Evolutionary conservation across 2,888 invertebrate species (phyloP).

Genomic region (Loripinus fragilis): DNA sequence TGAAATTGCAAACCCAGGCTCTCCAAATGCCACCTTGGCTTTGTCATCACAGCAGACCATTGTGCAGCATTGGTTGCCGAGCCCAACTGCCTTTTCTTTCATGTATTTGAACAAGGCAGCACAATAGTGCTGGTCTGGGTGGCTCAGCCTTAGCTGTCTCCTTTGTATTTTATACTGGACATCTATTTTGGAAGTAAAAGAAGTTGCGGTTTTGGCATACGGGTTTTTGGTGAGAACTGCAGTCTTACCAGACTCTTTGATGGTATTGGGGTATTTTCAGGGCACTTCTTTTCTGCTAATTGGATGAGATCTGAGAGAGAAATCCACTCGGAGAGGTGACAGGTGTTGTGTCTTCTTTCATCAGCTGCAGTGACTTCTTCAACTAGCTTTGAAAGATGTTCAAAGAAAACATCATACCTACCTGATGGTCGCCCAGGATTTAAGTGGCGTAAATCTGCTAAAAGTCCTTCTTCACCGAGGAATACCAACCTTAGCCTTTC

Average conservation of each 20-base stretch:
- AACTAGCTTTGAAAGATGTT: conserved; percentile 19
- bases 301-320: conserved; percentile 46
- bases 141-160: conserved; percentile 41
- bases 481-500: conserved; percentile 41
- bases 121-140: conserved; percentile 53
- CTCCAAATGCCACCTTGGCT: conserved; percentile 41
- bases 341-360: conserved; percentile 40
- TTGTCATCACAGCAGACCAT: conserved; percentile 44
- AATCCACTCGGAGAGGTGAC: conserved; percentile 42
- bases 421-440: conserved; percentile 48
- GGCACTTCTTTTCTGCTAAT: conserved; percentile 37
- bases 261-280: conserved; percentile 48
- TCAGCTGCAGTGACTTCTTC: conserved; percentile 46
- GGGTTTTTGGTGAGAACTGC: conserved; percentile 58
- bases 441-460: conserved; percentile 39
- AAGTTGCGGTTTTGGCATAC: conserved; percentile 26
- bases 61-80: conserved; percentile 7
- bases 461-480: conserved; percentile 40
- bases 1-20: conserved; percentile 29
- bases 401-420: conserved; percentile 45
- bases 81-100: conserved; percentile 41
- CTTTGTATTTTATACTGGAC: conserved; percentile 56
- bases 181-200: conserved; percentile 30
- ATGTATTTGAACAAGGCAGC: conserved; percentile 45
- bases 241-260: conserved; percentile 52